Conservation (phyloP, 2,113 vertebrate species). For the Ictalurus furcatus region DNA sequence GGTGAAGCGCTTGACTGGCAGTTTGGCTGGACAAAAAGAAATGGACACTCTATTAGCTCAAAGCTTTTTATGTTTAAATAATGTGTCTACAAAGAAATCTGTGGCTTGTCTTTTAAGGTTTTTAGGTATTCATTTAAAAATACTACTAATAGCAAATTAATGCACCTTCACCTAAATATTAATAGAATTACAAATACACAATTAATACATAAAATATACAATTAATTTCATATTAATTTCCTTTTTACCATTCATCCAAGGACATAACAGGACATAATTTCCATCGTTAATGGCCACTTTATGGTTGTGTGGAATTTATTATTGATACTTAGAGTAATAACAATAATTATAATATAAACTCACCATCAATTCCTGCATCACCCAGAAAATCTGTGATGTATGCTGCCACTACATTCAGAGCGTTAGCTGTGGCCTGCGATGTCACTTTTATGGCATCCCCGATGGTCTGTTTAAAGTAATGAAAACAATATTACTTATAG, state of each 20-base stretch:
- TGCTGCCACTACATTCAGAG: constrained; percentile 55
- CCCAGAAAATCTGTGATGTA: constrained; percentile 58
- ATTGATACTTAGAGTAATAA: not conserved
- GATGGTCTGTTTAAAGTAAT: constrained; percentile 55
- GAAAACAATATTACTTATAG: not conserved
- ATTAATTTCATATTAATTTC: not conserved
- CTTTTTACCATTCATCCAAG: not conserved
- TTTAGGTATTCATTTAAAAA: not conserved
- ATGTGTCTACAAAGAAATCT: not conserved
- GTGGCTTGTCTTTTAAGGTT: not conserved
- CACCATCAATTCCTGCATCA: constrained; percentile 65
- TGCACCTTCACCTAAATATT: not conserved
- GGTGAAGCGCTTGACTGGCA: constrained; percentile 56
- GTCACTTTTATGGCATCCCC: constrained; percentile 52
- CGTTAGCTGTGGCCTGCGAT: constrained; percentile 51
- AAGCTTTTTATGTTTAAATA: not conserved
- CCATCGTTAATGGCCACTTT: not conserved
- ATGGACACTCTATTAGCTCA: not conserved
- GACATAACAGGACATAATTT: not conserved
- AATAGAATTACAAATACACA: not conserved
- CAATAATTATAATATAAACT: not conserved
- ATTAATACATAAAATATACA: not conserved
- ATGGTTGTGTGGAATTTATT: not conserved
- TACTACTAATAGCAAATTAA: not conserved
- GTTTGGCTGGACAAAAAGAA: constrained; percentile 43